A percentile compares a stretch with the other conserved stretches of the same genome.
Evolutionary conservation across 30 jellyfish, hydroid and myxozoan genomes (phyloP).

Genomic region (Aurelia coerulea): DNA sequence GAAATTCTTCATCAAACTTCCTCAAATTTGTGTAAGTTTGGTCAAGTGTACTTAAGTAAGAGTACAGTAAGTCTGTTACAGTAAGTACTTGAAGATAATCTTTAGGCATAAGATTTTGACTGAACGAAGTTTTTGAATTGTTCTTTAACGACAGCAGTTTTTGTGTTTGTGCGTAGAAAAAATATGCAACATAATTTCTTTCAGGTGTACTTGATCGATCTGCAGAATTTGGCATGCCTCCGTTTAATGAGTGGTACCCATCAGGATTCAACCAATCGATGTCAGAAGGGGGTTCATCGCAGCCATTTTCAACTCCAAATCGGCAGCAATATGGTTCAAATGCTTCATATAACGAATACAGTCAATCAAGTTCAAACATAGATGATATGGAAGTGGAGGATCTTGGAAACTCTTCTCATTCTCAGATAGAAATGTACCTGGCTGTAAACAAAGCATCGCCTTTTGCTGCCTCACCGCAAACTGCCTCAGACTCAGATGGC

Average conservation of each 20-base stretch:
- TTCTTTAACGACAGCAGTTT: too few species aligned
- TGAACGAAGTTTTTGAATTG: too few species aligned
- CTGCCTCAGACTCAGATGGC: not conserved
- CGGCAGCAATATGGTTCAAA: not conserved
- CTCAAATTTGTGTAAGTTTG: too few species aligned
- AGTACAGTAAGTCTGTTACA: too few species aligned
- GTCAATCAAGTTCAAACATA: not conserved
- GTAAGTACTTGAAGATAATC: too few species aligned
- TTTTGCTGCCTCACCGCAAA: not conserved
- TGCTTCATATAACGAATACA: not conserved
- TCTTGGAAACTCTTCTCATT: not conserved
- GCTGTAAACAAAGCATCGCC: not conserved
- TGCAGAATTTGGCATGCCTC: slow-evolving; percentile 57
- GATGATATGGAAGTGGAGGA: slow-evolving; percentile 58
- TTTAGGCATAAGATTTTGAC: too few species aligned
- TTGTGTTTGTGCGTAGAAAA: too few species aligned
- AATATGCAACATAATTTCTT: not conserved
- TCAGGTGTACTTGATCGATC: slow-evolving; percentile 72
- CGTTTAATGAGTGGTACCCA: slow-evolving; percentile 35
- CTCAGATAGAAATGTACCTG: slow-evolving; percentile 40
- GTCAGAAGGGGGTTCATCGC: not conserved
- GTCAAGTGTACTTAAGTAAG: too few species aligned
- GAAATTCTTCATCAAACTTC: too few species aligned
- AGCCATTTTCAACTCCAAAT: slow-evolving; percentile 7
- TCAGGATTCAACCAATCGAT: not conserved